A percentile compares a stretch with the other conserved stretches of the same genome.
These are phyloP conservation scores for Epizoanthus illoricatus DNA, from an alignment of 92 coral and sea anemone species.

Conservation along the genomic window DNA sequence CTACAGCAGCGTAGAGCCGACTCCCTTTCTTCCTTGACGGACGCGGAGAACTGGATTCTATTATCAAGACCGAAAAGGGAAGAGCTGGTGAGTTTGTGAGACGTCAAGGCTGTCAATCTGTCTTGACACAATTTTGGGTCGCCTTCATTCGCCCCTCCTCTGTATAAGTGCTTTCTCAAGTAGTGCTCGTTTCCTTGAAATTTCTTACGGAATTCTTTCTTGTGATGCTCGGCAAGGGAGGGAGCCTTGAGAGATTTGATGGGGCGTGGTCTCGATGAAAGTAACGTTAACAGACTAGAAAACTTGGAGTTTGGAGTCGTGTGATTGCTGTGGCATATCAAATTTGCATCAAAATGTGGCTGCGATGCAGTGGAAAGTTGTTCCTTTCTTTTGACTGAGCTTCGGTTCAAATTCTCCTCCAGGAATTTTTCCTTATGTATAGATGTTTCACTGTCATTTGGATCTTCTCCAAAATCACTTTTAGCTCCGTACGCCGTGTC, in stretches of 20 bases:
- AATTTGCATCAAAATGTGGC: not conserved
- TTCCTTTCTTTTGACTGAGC: not conserved
- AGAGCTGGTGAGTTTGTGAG: conserved; percentile 2
- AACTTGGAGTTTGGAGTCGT: conserved; percentile 56
- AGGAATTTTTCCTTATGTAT: not conserved
- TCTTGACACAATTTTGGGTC: conserved; percentile 7
- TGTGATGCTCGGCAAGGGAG: conserved; percentile 79
- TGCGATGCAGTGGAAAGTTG: not conserved
- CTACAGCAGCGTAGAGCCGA: conserved; percentile 35
- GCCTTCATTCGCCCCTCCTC: conserved; percentile 37
- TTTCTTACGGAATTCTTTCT: conserved; percentile 82
- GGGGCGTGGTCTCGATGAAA: conserved; percentile 57
- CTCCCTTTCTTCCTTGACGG: conserved; percentile 44
- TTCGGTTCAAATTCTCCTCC: not conserved
- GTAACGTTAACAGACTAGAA: conserved; percentile 69
- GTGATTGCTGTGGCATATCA: conserved; percentile 1
- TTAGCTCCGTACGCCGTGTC: not conserved
- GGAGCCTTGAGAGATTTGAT: conserved; percentile 53
- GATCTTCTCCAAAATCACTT: not conserved
- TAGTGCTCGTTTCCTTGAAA: conserved; percentile 92
- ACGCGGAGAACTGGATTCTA: not conserved
- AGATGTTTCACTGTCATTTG: not conserved
- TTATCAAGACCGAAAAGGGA: not conserved
- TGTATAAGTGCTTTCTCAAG: conserved; percentile 75
- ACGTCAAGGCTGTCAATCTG: conserved; percentile 14